These are phyloP conservation scores for Nomada ferruginata DNA, from an alignment of 2,888 invertebrate species.

Conservation along the genomic window DNA sequence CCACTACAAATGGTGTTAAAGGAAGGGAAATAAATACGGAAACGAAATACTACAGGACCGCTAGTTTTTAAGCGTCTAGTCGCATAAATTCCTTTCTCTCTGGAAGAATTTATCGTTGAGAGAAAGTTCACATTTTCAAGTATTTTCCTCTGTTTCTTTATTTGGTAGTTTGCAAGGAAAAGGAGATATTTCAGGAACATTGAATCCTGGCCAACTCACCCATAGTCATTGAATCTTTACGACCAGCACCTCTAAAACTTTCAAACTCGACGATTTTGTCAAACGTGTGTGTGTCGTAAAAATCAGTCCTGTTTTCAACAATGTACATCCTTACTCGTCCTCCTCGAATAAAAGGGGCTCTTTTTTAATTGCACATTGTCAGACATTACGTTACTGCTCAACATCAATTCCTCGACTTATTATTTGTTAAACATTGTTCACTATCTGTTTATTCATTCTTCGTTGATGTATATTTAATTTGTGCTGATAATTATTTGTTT, in stretches of 20 bases:
- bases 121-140: conserved; percentile 11
- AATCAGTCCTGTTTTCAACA: background rate
- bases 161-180: conserved; percentile 14
- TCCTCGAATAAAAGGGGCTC: background rate
- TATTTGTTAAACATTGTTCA: no score
- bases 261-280: conserved; percentile 15
- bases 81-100: background rate
- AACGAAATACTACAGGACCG: background rate
- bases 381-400: no score
- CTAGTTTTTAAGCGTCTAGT: background rate
- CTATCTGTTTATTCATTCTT: no score
- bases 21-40: background rate
- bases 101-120: conserved; percentile 11
- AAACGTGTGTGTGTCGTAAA: conserved; percentile 17
- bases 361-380: background rate
- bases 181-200: conserved; percentile 2
- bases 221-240: conserved; percentile 39
- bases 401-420: no score
- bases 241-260: conserved; percentile 25
- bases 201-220: conserved; percentile 31
- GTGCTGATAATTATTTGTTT: no score
- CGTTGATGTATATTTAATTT: no score
- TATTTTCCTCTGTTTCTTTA: conserved; percentile 7
- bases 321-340: background rate
- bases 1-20: background rate